Evolutionary conservation across 2,113 vertebrate genomes (phyloP).

Genomic region (Sigmodon hispidus): DNA sequence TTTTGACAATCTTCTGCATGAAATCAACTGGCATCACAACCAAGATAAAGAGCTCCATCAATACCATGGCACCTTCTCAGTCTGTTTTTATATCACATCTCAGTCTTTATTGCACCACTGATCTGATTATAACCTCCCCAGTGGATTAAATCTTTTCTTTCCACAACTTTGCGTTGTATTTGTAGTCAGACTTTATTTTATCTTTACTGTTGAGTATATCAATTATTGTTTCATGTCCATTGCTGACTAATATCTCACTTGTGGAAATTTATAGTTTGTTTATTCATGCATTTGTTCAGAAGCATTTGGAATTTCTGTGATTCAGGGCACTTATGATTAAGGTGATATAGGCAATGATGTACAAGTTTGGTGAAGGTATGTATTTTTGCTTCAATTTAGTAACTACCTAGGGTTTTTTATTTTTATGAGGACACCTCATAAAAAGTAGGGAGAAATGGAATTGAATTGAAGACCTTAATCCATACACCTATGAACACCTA

Average conservation of each 20-base stretch:
- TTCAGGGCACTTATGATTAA: not conserved
- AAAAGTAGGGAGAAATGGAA: not conserved
- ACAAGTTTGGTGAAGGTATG: not conserved
- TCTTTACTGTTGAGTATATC: not conserved
- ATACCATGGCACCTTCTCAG: not conserved
- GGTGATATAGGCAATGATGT: not conserved
- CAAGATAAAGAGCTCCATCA: not conserved
- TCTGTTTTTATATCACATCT: not conserved
- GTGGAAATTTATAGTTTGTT: not conserved
- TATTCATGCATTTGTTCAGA: not conserved
- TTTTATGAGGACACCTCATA: not conserved
- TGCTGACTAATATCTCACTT: not conserved
- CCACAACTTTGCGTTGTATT: not conserved
- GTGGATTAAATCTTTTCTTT: not conserved
- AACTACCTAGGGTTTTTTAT: not conserved
- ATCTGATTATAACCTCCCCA: not conserved
- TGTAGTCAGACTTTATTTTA: not conserved
- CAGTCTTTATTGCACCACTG: not conserved
- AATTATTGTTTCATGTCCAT: not conserved
- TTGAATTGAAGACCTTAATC: no score
- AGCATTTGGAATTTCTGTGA: not conserved
- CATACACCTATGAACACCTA: no score
- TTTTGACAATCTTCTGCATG: not conserved
- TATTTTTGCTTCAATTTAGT: slow-evolving; percentile 46
- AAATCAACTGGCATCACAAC: not conserved